phyloP scores from a whole-genome alignment of 2,113 vertebrate species.

The Hemiprocne comata region DNA sequence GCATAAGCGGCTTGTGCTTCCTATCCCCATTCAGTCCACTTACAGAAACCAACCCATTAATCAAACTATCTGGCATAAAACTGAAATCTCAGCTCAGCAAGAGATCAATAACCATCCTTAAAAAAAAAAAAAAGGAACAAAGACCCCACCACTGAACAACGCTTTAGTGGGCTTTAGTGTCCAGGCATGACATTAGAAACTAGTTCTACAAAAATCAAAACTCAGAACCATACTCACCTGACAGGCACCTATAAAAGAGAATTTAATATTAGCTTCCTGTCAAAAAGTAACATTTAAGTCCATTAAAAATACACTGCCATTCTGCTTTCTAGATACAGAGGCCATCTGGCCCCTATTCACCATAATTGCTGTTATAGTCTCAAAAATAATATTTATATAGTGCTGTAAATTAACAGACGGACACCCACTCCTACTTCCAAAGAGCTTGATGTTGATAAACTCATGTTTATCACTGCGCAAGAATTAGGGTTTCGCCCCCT shows the following conservation, averaged over 20 bases:
- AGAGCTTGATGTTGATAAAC: conserved; percentile 13
- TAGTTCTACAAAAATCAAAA: conserved; percentile 76
- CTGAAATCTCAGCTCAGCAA: conserved; percentile 93
- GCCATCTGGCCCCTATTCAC: conserved; percentile 67
- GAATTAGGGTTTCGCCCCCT: neutral
- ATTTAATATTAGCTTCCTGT: conserved; percentile 71
- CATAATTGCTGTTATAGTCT: conserved; percentile 55
- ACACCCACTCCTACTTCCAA: conserved; percentile 11
- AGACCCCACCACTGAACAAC: conserved; percentile 60
- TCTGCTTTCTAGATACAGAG: conserved; percentile 66
- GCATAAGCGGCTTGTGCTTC: conserved; percentile 84
- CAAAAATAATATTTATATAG: conserved; percentile 64
- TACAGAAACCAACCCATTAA: conserved; percentile 99
- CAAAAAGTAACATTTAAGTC: conserved; percentile 74
- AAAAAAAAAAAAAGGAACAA: conserved; percentile 63
- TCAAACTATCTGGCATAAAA: conserved; percentile 97
- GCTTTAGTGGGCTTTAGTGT: conserved; percentile 74
- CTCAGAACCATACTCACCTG: conserved; percentile 56
- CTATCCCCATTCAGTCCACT: conserved; percentile 99
- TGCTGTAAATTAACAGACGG: conserved; percentile 33
- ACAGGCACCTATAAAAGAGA: conserved; percentile 60
- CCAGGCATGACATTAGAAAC: conserved; percentile 76
- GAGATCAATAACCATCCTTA: conserved; percentile 94
- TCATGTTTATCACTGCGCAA: neutral
- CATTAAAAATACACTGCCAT: conserved; percentile 69